Base-by-base conservation (phyloP, 2,797 vertebrate species). In the Schizothorax lantsangensis region DNA sequence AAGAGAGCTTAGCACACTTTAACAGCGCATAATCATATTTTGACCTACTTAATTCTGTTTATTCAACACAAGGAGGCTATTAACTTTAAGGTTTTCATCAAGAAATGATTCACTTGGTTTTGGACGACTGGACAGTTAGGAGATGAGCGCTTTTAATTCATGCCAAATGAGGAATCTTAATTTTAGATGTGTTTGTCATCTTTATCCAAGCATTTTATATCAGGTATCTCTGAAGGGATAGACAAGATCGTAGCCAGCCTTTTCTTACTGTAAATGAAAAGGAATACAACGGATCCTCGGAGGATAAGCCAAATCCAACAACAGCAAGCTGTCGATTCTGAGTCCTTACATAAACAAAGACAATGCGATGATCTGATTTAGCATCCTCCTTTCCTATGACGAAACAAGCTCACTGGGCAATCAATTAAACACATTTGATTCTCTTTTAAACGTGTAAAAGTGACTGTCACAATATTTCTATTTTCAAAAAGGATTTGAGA, bases 1-100 rank as follows among this genome's bases (percentile, higher is more conserved):
- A 85, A 62, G 77, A 88, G 87, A 86, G 84, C 86, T 86, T 88
- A 87, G 89, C 87, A 87, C 88, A 89, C 72, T 88, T 88, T 82
- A 91, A 74, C 73, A 33, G 82, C 36, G 81, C 81, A 68, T 90
- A 88, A 91, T 91, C 88, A 86, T 89, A 87, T 84, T 89, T 81
- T 90, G 88, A 89, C 87, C 90, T 84, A 91, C 87, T 91, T 90
- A 88, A 87, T 87, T 84, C 68, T 83, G 52, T 86, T 85, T 86
- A 81, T 81, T 89, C 90, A 71, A 85, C 81, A 87, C 66, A 30
- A 68, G 64, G 81, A 84, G 66, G 68, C 30, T 79, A 68, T 88
- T 84, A 80, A 77, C 81, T 59, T 64, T n/a, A 81, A 62, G 68
- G 59, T 81, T 72, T 52, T 81, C 5, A 59, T 36, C 49, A 74